A percentile compares a stretch with the other conserved stretches of the same genome.
These are phyloP conservation scores for Mesodorylaimus sp. DNA, from an alignment of 2,888 invertebrate species.

Conservation along the genomic window DNA sequence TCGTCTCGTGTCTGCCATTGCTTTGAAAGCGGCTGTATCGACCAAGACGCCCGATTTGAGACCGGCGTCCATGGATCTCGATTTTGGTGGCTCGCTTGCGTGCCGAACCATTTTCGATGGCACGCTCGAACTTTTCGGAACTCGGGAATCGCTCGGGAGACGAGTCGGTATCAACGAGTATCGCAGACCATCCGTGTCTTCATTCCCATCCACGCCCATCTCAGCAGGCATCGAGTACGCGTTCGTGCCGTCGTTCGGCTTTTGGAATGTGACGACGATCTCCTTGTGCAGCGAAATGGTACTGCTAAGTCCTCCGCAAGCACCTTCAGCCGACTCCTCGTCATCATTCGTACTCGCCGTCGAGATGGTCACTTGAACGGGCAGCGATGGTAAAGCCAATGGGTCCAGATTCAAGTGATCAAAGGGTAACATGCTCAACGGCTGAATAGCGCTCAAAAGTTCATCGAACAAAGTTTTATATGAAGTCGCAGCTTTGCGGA, in stretches of 20 bases:
- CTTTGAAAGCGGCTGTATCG: too few species aligned
- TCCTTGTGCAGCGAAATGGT: background rate
- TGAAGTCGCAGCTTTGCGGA: conserved; percentile 45
- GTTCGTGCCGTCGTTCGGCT: background rate
- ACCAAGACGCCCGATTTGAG: background rate
- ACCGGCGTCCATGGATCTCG: background rate
- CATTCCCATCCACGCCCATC: background rate
- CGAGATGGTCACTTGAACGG: too few species aligned
- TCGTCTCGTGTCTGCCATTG: too few species aligned
- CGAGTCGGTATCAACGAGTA: conserved; percentile 7
- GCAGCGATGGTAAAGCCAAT: too few species aligned
- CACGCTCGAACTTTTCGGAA: conserved; percentile 26
- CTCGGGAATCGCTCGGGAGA: conserved; percentile 19
- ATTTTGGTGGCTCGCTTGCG: background rate
- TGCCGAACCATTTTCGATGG: conserved; percentile 12
- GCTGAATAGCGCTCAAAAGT: conserved; percentile 55
- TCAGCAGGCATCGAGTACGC: background rate
- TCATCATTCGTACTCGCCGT: background rate
- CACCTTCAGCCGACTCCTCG: too few species aligned
- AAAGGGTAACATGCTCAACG: conserved; percentile 58
- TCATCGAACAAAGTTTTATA: conserved; percentile 47
- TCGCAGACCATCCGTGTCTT: background rate
- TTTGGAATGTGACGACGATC: conserved; percentile 12
- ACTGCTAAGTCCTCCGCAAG: too few species aligned
- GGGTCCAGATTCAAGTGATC: conserved; percentile 35